These are phyloP conservation scores for Forbesichthys papilliferus DNA, from an alignment of 2,113 vertebrate genomes.

Conservation along the genomic window DNA sequence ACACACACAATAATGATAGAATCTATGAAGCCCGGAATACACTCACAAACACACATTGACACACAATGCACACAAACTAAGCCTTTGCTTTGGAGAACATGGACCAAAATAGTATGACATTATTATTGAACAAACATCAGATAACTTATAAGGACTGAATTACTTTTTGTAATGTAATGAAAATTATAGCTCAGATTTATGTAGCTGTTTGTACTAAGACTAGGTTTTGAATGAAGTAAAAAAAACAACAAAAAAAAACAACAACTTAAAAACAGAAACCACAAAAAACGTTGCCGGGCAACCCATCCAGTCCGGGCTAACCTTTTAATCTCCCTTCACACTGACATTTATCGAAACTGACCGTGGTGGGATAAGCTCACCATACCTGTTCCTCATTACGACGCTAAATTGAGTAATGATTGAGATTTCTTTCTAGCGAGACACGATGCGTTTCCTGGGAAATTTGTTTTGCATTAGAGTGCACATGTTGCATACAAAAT, in stretches of 20 bases:
- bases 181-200: slow-evolving; percentile 67
- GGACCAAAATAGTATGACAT: slow-evolving; percentile 63
- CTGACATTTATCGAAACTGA: slow-evolving; percentile 7
- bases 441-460: not conserved
- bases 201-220: slow-evolving; percentile 71
- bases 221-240: slow-evolving; percentile 54
- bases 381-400: not conserved
- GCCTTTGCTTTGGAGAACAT: slow-evolving; percentile 57
- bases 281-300: slow-evolving; percentile 50
- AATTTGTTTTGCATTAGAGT: slow-evolving; percentile 12
- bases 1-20: slow-evolving; percentile 6
- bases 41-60: slow-evolving; percentile 11
- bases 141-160: slow-evolving; percentile 56
- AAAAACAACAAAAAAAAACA: slow-evolving; percentile 11
- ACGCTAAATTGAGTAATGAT: not conserved
- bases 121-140: slow-evolving; percentile 45
- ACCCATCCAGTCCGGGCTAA: slow-evolving; percentile 25
- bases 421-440: not conserved
- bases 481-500: slow-evolving; percentile 4
- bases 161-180: slow-evolving; percentile 69
- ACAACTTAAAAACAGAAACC: slow-evolving; percentile 44
- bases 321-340: slow-evolving; percentile 39
- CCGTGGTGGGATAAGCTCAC: slow-evolving; percentile 16
- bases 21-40: not conserved
- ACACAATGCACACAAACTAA: slow-evolving; percentile 55